Percentiles rank a stretch among this genome's conserved stretches.
Conservation (phyloP, 2,888 invertebrate species). For the Rhorus exstirpatorius region DNA sequence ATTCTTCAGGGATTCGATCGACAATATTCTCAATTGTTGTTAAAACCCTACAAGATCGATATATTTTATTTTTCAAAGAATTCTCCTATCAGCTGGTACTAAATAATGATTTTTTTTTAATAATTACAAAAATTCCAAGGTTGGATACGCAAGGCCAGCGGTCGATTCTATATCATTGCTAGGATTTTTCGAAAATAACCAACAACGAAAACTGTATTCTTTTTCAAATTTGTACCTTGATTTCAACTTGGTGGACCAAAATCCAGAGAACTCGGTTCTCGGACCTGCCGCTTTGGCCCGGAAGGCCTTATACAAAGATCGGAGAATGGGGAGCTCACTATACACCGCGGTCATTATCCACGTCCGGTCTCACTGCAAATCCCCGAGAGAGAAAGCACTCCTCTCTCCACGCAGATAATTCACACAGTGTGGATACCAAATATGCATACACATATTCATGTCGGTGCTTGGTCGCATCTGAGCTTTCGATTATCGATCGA, state of each 20-base stretch:
- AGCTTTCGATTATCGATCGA: conserved; percentile 57
- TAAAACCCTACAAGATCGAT: too few relatives aligned
- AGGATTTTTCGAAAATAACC: too few relatives aligned
- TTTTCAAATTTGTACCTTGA: too few relatives aligned
- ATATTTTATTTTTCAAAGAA: too few relatives aligned
- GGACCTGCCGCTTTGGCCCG: neutral
- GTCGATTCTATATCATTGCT: too few relatives aligned
- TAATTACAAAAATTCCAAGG: too few relatives aligned
- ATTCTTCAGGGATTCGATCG: neutral
- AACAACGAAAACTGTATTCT: too few relatives aligned
- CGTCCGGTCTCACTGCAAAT: conserved; percentile 79
- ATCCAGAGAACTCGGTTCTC: too few relatives aligned
- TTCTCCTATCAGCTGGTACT: too few relatives aligned
- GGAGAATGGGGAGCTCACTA: conserved; percentile 77
- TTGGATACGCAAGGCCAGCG: too few relatives aligned
- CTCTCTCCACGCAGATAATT: neutral
- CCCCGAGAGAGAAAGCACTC: conserved; percentile 54
- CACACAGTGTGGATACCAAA: conserved; percentile 6
- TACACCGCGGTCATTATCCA: conserved; percentile 80
- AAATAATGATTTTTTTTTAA: too few relatives aligned
- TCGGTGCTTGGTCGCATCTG: conserved; percentile 15
- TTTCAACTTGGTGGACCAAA: too few relatives aligned
- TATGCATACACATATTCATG: neutral
- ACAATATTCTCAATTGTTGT: neutral
- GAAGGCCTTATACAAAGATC: neutral